Evolutionary conservation across 2,888 invertebrate genomes (phyloP).

Genomic region (Xylocampa areola): DNA sequence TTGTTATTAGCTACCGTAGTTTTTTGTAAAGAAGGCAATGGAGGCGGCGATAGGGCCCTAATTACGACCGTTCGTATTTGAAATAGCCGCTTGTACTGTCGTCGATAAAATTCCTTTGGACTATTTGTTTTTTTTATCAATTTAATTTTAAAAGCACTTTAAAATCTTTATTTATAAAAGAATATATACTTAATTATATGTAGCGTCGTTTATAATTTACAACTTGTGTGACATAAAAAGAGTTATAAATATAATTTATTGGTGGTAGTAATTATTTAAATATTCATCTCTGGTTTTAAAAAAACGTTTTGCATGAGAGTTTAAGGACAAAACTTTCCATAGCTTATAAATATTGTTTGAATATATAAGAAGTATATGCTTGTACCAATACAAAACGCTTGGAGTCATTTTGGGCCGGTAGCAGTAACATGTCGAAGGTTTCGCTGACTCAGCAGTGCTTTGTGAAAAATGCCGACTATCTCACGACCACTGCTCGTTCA

Average conservation of each 20-base stretch:
- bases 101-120: conserved; percentile 58
- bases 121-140: conserved; percentile 26
- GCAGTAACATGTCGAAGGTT: conserved; percentile 60
- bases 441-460: conserved; percentile 80
- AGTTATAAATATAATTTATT: conserved; percentile 16
- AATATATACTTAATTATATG: conserved; percentile 27
- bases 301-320: no score
- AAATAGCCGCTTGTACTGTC: conserved; percentile 80
- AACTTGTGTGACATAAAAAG: conserved; percentile 25
- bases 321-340: no score
- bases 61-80: conserved; percentile 87
- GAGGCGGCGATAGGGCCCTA: conserved; percentile 74
- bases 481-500: conserved; percentile 64
- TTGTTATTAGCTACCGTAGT: conserved; percentile 81
- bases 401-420: conserved; percentile 51
- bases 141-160: conserved; percentile 14
- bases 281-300: no score
- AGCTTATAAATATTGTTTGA: no score
- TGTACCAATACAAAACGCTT: conserved; percentile 11
- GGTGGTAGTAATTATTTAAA: no score
- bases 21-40: conserved; percentile 67
- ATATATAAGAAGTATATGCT: neutral
- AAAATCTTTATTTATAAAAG: conserved; percentile 10
- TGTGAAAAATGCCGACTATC: conserved; percentile 75
- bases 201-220: conserved; percentile 22